Evolutionary conservation across 1,140 invertebrate genomes (phyloP), one percentile per base, ranked within the genome.

Genomic region (Eubasilissa regina): DNA sequence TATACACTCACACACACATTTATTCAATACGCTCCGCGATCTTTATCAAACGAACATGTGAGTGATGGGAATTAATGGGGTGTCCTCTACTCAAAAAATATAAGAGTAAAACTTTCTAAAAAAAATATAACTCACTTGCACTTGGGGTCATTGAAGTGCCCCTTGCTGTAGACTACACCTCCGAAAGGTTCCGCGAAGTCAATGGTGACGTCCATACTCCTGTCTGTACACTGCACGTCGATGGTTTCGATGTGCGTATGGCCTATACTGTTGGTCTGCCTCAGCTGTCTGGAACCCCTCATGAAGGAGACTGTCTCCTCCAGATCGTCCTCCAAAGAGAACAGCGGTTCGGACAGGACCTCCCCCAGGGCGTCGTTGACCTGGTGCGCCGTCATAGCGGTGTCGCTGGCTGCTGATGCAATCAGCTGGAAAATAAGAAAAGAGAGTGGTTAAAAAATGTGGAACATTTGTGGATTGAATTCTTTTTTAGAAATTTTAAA

Each of bases 111-210:
- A n/a, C n/a, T n/a, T n/a, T n/a, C n/a, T n/a, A n/a, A n/a, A n/a
- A n/a, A 35, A 35, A 48, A 21, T 1, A 4, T 51, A 43, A 87
- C 87, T 89, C 85, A 94, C 92, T 90, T 90, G 90, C 93, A 94
- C 76, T 90, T 92, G 11, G 92, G 91, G 84, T 94, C 92, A 48
- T 90, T 90, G 81, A 91, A 91, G 78, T 91, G 90, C 12, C 93
- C 93, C 84, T 94, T 94, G 81, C 93, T 94, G 87, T 94, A 95
- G 44, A 95, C 91, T 15, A 94, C 90, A n/a, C 94, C 94, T 79
- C 93, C 90, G 81, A 93, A 94, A 0, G 91, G 86, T 53, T 90
- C 88, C 4, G 90, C 87, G 84, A 94, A 94, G 35, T 92, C 90
- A 0, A 95, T 88, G 44, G 90, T 90, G 1, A 95, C 93, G 45